Evolutionary conservation across 2,888 invertebrate genomes (phyloP), one percentile per base, ranked within the genome.

Genomic region (Drosophila gaucha): DNA sequence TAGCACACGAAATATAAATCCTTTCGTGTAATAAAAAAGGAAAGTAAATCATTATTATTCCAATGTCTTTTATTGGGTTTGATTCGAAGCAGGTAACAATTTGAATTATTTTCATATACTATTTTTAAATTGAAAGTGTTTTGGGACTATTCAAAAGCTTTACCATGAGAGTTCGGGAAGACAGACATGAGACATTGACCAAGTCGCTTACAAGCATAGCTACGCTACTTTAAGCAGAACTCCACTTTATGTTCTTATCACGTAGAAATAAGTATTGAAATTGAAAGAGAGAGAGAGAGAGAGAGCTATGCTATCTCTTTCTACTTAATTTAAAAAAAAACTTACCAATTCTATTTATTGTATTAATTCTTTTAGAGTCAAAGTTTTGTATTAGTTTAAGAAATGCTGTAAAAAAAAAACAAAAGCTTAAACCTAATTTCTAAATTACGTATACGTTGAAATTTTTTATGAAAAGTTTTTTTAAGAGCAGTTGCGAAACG

Each of bases 21-120:
- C 43, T 16, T 9, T 58, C 39, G 26, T 55, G 58, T 44, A 66
- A 58, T 41, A 31, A 73, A 69, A 54, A 58, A 58, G 66, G 24
- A 49, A 62, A 54, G 38, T 20, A 14, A 14, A 35, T 6, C 20
- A 14, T 36, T 12, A 46, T 36, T 20, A 14, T 2, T 6, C 6
- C 8, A 30, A 20, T 12, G 10, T 51, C 6, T 51, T 28, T 51
- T 51, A 18, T 24, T 33, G 10, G 16, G 10, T 35, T 33, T 3
- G 14, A 16, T 28, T 20, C n/a, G 1, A 18, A 3, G 9, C 6
- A 2, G 36, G 18, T 18, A 12, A 1, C 12, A 33, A 6, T n/a
- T 10, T 43, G 26, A 44, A 43, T 24, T 24, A 24, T 4, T 41
- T 41, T 24, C 41, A 41, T n/a, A n/a, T n/a, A n/a, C n/a, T n/a